A percentile compares a stretch with the other conserved stretches of the same genome.
These are phyloP conservation scores for Oncopeltus fasciatus DNA, from an alignment of 1,140 invertebrate genomes.

Conservation along the genomic window DNA sequence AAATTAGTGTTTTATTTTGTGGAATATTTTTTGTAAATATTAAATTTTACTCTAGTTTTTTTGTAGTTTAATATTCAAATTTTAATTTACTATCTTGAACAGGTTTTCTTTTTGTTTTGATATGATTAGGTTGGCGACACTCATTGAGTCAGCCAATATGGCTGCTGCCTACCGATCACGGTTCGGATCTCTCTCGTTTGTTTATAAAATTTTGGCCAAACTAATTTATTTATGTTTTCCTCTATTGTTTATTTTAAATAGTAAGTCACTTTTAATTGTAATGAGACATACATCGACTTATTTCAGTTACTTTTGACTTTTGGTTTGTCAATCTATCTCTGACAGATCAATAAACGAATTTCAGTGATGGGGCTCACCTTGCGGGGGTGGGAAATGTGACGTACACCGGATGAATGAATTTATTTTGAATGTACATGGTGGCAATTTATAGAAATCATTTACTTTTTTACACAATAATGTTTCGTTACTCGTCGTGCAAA, in stretches of 20 bases:
- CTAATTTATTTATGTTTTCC: neutral
- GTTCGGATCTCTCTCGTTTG: neutral
- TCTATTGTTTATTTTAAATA: neutral
- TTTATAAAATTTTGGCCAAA: neutral
- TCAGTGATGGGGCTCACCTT: neutral
- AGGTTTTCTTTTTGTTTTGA: too few species aligned
- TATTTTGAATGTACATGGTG: neutral
- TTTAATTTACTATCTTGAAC: too few species aligned
- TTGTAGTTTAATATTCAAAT: too few species aligned
- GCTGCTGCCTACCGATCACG: neutral
- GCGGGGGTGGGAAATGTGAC: constrained; percentile 1
- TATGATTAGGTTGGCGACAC: too few species aligned
- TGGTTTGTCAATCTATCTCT: neutral
- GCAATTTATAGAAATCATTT: neutral
- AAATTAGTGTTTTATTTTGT: too few species aligned
- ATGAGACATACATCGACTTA: neutral
- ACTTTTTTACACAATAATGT: neutral
- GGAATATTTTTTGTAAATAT: too few species aligned
- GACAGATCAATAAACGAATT: neutral
- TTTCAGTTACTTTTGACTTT: neutral
- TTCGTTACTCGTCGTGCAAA: neutral
- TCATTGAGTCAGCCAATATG: constrained; percentile 1
- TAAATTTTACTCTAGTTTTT: too few species aligned
- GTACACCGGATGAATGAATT: constrained; percentile 7
- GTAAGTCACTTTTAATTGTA: neutral